phyloP scores from a whole-genome alignment of 2,113 vertebrate species.

The Corydoras sp. region DNA sequence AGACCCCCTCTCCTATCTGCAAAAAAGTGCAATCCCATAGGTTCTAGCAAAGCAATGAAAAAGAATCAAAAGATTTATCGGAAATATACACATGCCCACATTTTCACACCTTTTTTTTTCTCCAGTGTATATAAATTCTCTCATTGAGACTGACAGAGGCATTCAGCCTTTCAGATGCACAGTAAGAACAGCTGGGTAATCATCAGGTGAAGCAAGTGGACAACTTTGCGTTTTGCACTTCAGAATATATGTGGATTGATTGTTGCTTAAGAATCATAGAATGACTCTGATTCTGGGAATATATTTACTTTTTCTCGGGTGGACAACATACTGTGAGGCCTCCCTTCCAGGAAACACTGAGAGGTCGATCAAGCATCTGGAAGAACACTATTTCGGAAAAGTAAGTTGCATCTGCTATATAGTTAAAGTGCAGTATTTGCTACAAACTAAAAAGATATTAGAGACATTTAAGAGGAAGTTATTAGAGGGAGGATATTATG shows the following conservation, averaged over 20 bases:
- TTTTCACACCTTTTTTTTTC: background rate
- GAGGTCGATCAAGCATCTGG: slow-evolving; percentile 17
- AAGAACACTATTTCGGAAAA: slow-evolving; percentile 32
- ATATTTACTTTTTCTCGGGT: slow-evolving; percentile 19
- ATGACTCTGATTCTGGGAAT: slow-evolving; percentile 21
- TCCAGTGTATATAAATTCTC: slow-evolving; percentile 37
- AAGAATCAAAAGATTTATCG: slow-evolving; percentile 31
- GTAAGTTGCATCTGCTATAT: background rate
- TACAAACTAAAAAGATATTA: background rate
- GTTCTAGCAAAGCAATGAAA: slow-evolving; percentile 20
- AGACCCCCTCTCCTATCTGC: background rate
- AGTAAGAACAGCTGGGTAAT: slow-evolving; percentile 10
- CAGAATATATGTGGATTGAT: slow-evolving; percentile 17
- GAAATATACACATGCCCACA: slow-evolving; percentile 34
- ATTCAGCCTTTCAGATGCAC: slow-evolving; percentile 30
- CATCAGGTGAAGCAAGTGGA: background rate
- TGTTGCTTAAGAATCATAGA: background rate
- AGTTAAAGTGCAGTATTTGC: background rate
- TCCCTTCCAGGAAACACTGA: slow-evolving; percentile 16
- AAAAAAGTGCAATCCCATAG: slow-evolving; percentile 24
- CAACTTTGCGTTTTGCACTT: background rate
- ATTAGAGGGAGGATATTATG: too few species aligned
- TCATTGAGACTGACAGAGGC: slow-evolving; percentile 31
- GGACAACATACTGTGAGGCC: slow-evolving; percentile 15
- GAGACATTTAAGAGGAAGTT: too few species aligned